These are phyloP conservation scores for Ailuropoda melanoleuca DNA, from an alignment of 2,113 vertebrate genomes.

Conservation along the genomic window DNA sequence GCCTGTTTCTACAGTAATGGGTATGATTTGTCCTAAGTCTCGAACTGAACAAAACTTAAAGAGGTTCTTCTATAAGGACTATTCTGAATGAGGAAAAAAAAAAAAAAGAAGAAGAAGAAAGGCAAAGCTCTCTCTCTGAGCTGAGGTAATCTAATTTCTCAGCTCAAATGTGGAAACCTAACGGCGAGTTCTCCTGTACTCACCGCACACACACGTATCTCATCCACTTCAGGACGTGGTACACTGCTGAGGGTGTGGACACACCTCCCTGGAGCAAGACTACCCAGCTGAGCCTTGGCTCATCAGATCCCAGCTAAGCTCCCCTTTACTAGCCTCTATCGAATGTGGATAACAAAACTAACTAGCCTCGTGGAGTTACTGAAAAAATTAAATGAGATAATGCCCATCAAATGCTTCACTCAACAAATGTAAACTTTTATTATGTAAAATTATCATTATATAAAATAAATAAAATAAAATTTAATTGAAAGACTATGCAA, in stretches of 20 bases:
- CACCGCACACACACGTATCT: background rate
- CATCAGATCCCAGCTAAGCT: background rate
- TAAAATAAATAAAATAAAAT: background rate
- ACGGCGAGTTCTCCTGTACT: background rate
- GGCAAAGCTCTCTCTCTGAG: background rate
- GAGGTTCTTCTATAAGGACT: background rate
- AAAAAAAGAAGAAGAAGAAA: rapidly evolving
- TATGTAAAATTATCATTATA: background rate
- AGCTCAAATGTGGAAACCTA: background rate
- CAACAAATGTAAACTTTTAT: background rate
- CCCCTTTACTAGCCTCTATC: background rate
- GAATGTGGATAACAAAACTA: background rate
- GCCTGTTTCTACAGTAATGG: background rate
- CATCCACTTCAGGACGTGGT: background rate
- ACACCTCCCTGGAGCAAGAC: too few relatives aligned
- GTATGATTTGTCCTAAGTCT: background rate
- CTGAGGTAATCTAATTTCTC: background rate
- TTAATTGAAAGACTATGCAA: background rate
- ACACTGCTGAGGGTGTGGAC: background rate
- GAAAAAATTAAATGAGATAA: background rate
- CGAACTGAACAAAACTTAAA: background rate
- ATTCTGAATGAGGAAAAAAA: background rate
- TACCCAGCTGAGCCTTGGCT: background rate
- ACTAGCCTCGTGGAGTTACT: background rate
- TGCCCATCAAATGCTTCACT: background rate